Conservation (phyloP, 2,797 vertebrate genomes). For the Cuniculus paca region DNA sequence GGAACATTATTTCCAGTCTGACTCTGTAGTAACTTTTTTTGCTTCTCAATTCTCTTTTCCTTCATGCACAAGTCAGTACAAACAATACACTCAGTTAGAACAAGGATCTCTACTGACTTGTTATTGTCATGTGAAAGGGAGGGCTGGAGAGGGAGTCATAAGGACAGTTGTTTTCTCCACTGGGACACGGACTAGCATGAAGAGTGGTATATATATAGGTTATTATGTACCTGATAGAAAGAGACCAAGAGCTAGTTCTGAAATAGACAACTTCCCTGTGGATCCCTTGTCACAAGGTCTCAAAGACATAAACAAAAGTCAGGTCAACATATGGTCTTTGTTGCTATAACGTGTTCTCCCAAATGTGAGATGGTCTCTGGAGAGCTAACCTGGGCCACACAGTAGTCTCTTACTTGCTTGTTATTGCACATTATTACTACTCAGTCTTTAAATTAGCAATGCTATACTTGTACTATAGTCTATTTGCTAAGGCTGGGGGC, state of each 20-base stretch:
- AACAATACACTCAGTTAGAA: conserved; percentile 9
- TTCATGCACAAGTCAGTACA: neutral
- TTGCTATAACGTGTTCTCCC: neutral
- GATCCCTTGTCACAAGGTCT: neutral
- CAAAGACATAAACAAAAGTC: neutral
- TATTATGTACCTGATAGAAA: neutral
- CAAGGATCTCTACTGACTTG: neutral
- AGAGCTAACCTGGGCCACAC: neutral
- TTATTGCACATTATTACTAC: neutral
- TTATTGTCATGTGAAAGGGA: neutral
- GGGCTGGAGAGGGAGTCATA: neutral
- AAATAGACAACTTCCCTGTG: neutral
- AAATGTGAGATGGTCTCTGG: neutral
- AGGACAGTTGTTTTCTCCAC: neutral
- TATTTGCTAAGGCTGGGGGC: neutral
- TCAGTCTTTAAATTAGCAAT: neutral
- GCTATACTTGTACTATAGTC: neutral
- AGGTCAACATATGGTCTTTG: neutral
- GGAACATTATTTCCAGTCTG: conserved; percentile 49
- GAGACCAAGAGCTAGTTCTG: neutral
- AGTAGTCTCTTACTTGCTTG: neutral
- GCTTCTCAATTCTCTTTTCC: conserved; percentile 21
- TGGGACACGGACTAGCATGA: neutral
- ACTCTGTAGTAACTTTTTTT: neutral
- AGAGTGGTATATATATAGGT: neutral